phyloP scores from a whole-genome alignment of 2,113 vertebrate species.

The Oryzias celebensis region DNA sequence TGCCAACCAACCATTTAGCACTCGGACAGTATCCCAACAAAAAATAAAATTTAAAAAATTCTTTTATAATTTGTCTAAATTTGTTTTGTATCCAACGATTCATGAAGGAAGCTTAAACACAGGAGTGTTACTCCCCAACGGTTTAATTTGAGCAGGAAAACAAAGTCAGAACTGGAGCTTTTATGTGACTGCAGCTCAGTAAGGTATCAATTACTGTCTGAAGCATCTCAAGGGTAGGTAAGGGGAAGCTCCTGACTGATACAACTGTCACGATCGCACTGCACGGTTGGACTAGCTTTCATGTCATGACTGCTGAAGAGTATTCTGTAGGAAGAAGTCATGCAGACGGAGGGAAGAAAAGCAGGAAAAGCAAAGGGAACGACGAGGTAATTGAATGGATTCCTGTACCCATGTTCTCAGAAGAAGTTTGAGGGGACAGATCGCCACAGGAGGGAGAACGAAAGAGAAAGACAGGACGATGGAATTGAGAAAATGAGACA shows the following conservation, averaged over 20 bases:
- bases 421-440: slow-evolving; percentile 26
- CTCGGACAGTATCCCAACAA: slow-evolving; percentile 14
- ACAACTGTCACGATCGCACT: slow-evolving; percentile 18
- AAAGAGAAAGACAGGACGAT: slow-evolving; percentile 11
- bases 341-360: slow-evolving; percentile 9
- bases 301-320: slow-evolving; percentile 4
- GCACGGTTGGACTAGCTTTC: slow-evolving; percentile 11
- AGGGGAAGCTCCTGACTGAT: slow-evolving; percentile 20
- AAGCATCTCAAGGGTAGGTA: slow-evolving; percentile 18
- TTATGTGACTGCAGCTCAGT: slow-evolving; percentile 10
- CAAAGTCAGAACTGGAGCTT: slow-evolving; percentile 23
- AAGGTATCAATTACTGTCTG: slow-evolving; percentile 52
- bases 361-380: not conserved
- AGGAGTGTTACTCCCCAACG: slow-evolving; percentile 25
- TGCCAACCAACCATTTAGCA: slow-evolving; percentile 23
- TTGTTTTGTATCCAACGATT: slow-evolving; percentile 8
- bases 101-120: slow-evolving; percentile 18
- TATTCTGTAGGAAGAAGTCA: slow-evolving; percentile 16
- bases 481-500: slow-evolving; percentile 18
- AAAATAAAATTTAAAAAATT: slow-evolving; percentile 18
- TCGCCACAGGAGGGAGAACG: slow-evolving; percentile 14
- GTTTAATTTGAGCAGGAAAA: slow-evolving; percentile 30
- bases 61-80: slow-evolving; percentile 29
- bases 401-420: slow-evolving; percentile 28
- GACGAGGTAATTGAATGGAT: slow-evolving; percentile 45